Base-by-base conservation (phyloP, 1,140 invertebrate species). In the Marisa cornuarietis region DNA sequence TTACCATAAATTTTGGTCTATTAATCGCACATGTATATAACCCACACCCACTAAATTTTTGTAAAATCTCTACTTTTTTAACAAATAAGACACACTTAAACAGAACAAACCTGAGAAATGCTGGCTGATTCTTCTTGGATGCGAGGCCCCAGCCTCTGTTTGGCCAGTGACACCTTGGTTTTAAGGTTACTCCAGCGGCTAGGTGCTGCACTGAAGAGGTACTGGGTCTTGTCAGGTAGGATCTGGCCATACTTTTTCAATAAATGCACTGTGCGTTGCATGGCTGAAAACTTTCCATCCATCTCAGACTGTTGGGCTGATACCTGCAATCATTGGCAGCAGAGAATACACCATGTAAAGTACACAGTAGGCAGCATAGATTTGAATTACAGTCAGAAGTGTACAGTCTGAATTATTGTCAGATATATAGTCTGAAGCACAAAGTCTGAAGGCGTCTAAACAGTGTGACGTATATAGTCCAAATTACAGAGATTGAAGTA, bases 121-220 rank as follows among this genome's bases (percentile, higher is more conserved):
- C 88, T 85, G 77, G 87, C 87, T n/a, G 89, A 90, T 75, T 91
- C 90, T 72, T 91, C 90, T 81, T 91, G 90, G 51, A 91, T 91
- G 22, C 89, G 86, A 68, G 90, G 90, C 26, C 90, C 90, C 62
- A 91, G 87, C 82, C 90, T 87, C 81, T 91, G 90, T 85, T 91
- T 91, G 68, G 90, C 90, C 58, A 90, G 85, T 0, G 89, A 91
- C 16, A 91, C 90, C 81, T 91, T 91, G 49, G 90, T 91, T 76
- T 89, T 90, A 13, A 91, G 85, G 80, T 88, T 91, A 75, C 87
- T 91, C 90, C 90, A 91, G 31, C 90, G 81, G 31, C 85, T 84
- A 3, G 90, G 90, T 14, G 89, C 88, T 16, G 86, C 88, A 78
- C 83, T 87, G 81, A 90, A 90, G 49, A 91, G 82, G 49, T 81